phyloP scores from a whole-genome alignment of 2,797 vertebrate genomes.

The Remorina albescens region DNA sequence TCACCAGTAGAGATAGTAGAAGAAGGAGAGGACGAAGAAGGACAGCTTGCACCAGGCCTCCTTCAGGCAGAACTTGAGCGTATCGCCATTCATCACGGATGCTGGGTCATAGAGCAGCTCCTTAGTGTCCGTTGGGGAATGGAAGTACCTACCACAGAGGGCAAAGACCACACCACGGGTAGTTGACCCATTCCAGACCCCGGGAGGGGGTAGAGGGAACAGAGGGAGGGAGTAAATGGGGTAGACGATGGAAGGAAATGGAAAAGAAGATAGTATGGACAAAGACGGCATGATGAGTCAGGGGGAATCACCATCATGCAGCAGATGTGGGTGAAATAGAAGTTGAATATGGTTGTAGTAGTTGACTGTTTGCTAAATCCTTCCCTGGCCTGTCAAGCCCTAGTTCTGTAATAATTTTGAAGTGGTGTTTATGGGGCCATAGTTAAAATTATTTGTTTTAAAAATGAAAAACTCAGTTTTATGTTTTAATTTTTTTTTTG shows the following conservation, averaged over 20 bases:
- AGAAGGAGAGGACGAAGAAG: constrained; percentile 98
- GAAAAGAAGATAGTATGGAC: constrained; percentile 53
- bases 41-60: constrained; percentile 99
- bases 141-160: constrained; percentile 93
- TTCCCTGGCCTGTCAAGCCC: neutral
- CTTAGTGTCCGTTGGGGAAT: constrained; percentile 95
- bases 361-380: constrained; percentile 16
- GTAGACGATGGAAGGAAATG: constrained; percentile 45
- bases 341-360: constrained; percentile 31
- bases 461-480: neutral
- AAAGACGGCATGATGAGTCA: constrained; percentile 75
- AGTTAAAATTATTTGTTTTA: neutral
- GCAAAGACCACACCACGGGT: constrained; percentile 79
- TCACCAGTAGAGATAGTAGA: constrained; percentile 99
- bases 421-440: neutral
- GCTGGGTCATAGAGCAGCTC: constrained; percentile 96
- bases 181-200: constrained; percentile 80
- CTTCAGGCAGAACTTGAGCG: constrained; percentile 96
- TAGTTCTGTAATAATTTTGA: neutral
- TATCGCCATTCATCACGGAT: constrained; percentile 96
- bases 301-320: constrained; percentile 58
- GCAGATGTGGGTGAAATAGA: constrained; percentile 50
- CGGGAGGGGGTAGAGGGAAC: neutral
- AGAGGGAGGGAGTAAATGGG: neutral
- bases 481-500: neutral